A percentile compares a stretch with the other conserved stretches of the same genome.
Evolutionary conservation across 1,140 invertebrate genomes (phyloP).

Genomic region (Bombyx mandarina): DNA sequence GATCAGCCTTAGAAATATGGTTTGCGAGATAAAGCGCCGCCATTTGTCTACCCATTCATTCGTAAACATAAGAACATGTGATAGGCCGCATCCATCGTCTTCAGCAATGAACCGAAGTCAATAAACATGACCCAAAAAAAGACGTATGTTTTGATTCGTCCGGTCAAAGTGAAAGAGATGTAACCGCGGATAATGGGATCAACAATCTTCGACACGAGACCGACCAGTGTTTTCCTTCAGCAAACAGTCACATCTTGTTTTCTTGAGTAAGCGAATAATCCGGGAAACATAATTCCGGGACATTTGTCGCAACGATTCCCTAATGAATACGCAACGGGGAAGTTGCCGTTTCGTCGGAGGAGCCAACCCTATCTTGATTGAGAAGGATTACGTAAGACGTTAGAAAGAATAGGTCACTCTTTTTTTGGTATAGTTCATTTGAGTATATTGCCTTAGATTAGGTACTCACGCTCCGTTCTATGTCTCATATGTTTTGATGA

Average conservation of each 20-base stretch:
- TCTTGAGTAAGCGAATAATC: constrained; percentile 32
- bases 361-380: constrained; percentile 50
- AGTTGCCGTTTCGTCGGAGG: constrained; percentile 16
- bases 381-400: constrained; percentile 41
- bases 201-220: constrained; percentile 10
- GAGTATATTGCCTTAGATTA: background rate
- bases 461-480: background rate
- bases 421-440: constrained; percentile 1
- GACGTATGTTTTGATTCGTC: background rate
- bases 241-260: constrained; percentile 30
- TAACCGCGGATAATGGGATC: constrained; percentile 14
- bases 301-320: constrained; percentile 31
- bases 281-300: constrained; percentile 37
- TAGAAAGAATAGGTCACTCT: constrained; percentile 33
- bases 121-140: too few relatives aligned
- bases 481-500: background rate
- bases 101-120: too few relatives aligned
- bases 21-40: too few relatives aligned
- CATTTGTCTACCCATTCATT: too few relatives aligned
- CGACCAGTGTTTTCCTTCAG: constrained; percentile 15
- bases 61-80: too few relatives aligned
- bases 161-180: constrained; percentile 6
- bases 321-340: constrained; percentile 29
- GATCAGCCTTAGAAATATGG: too few relatives aligned
- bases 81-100: too few relatives aligned